Conservation (phyloP, 2,888 invertebrate genomes). For the Muschampia plurimacula region DNA sequence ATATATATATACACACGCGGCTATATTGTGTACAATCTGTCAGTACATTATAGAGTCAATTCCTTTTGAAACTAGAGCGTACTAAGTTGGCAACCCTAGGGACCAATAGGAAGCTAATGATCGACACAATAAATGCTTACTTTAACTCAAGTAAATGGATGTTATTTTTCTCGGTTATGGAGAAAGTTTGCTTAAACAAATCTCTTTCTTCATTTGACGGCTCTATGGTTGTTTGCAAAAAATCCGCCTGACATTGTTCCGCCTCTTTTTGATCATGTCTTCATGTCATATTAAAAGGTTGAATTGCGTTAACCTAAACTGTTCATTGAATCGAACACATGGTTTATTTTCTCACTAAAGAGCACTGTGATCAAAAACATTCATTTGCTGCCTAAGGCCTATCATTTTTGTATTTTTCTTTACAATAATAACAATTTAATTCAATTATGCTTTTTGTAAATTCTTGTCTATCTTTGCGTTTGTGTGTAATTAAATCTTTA, state of each 20-base stretch:
- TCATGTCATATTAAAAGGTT: conserved; percentile 15
- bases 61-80: neutral
- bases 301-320: conserved; percentile 23
- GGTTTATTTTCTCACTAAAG: conserved; percentile 5
- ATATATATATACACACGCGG: no score
- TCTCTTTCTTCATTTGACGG: conserved; percentile 50
- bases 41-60: neutral
- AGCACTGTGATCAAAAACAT: conserved; percentile 16
- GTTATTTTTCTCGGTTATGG: conserved; percentile 57
- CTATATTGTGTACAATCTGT: no score
- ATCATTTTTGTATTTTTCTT: neutral
- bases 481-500: no score
- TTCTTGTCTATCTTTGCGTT: no score
- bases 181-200: conserved; percentile 64
- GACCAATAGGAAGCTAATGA: conserved; percentile 70
- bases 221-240: conserved; percentile 41
- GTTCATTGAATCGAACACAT: conserved; percentile 23
- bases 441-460: neutral
- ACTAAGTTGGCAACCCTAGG: neutral
- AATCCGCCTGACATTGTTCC: conserved; percentile 29
- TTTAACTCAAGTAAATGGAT: conserved; percentile 61
- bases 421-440: neutral
- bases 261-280: conserved; percentile 1
- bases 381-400: neutral
- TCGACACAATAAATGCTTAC: conserved; percentile 62